phyloP scores from a whole-genome alignment of 1,140 invertebrate species.

The Onthophagus taurus region DNA sequence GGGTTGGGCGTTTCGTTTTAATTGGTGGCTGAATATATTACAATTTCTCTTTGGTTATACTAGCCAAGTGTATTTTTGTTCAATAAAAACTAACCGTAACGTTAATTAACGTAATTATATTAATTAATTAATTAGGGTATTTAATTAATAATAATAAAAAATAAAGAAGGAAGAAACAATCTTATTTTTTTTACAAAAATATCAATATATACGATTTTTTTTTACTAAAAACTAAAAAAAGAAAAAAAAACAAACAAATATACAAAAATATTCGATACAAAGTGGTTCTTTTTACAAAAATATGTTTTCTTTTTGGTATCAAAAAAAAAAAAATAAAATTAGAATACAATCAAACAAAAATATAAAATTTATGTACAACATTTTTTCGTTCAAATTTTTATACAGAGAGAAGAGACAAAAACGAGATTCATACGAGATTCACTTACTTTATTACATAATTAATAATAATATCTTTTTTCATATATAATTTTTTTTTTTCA shows the following conservation, averaged over 20 bases:
- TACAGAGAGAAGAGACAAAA: constrained; percentile 17
- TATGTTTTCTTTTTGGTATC: constrained; percentile 8
- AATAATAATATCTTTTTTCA: constrained; percentile 10
- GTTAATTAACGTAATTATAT: neutral
- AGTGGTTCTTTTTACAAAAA: neutral
- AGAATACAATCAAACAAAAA: constrained; percentile 9
- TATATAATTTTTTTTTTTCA: constrained; percentile 10
- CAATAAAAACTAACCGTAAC: constrained; percentile 12
- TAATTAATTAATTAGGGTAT: neutral
- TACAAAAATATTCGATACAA: constrained; percentile 11
- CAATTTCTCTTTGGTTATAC: constrained; percentile 36
- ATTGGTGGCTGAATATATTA: constrained; percentile 35
- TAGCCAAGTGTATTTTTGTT: constrained; percentile 13
- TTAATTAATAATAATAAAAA: constrained; percentile 6
- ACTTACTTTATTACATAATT: too few relatives aligned
- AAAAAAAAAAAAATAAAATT: constrained; percentile 9
- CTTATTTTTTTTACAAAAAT: neutral
- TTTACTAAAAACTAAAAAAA: constrained; percentile 8
- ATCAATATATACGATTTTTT: constrained; percentile 7
- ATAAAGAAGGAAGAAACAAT: constrained; percentile 2
- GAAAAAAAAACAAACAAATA: constrained; percentile 6
- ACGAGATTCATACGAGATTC: constrained; percentile 12
- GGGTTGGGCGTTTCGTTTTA: constrained; percentile 19
- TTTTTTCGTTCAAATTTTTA: too few relatives aligned
- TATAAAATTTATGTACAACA: constrained; percentile 17